Conservation (phyloP, 2,888 invertebrate species). For the Drosophila fulvimacula region DNA sequence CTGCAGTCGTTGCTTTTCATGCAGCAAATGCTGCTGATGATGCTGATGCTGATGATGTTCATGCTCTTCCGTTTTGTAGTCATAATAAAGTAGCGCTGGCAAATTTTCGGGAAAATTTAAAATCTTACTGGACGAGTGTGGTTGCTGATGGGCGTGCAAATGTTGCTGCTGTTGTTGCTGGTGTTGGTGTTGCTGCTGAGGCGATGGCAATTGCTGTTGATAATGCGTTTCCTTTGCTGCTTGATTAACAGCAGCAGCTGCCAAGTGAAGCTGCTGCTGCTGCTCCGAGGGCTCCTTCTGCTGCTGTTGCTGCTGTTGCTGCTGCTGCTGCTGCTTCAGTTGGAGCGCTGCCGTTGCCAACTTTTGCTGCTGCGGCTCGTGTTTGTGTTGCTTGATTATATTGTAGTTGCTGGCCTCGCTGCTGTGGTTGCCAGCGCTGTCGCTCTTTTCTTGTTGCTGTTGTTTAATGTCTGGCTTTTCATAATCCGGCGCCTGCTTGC, state of each 20-base stretch:
- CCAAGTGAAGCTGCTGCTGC: constrained; percentile 32
- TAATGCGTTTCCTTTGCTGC: constrained; percentile 66
- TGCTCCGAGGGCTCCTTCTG: constrained; percentile 20
- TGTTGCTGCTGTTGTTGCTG: constrained; percentile 51
- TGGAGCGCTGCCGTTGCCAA: constrained; percentile 40
- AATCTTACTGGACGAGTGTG: constrained; percentile 79
- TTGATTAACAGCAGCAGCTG: constrained; percentile 63
- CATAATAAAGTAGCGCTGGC: constrained; percentile 83
- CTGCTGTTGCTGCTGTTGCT: constrained; percentile 31
- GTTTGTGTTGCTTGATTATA: constrained; percentile 71
- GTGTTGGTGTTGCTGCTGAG: constrained; percentile 38
- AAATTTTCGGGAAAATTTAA: constrained; percentile 83
- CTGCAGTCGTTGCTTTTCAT: constrained; percentile 71
- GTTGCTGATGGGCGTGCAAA: constrained; percentile 49
- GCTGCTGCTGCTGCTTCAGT: constrained; percentile 39
- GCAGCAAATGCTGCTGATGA: constrained; percentile 81
- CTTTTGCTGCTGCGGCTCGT: constrained; percentile 61
- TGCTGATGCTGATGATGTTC: constrained; percentile 83
- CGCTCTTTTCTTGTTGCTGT: constrained; percentile 48
- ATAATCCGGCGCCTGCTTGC: constrained; percentile 67
- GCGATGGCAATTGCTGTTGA: constrained; percentile 58
- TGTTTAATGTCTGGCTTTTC: constrained; percentile 65
- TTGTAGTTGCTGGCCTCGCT: constrained; percentile 62
- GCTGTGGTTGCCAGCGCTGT: constrained; percentile 27
- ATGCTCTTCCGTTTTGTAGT: constrained; percentile 84